Percentiles rank a stretch among this genome's conserved stretches.
Evolutionary conservation across 2,113 vertebrate genomes (phyloP).

Genomic region (Talpa occidentalis): DNA sequence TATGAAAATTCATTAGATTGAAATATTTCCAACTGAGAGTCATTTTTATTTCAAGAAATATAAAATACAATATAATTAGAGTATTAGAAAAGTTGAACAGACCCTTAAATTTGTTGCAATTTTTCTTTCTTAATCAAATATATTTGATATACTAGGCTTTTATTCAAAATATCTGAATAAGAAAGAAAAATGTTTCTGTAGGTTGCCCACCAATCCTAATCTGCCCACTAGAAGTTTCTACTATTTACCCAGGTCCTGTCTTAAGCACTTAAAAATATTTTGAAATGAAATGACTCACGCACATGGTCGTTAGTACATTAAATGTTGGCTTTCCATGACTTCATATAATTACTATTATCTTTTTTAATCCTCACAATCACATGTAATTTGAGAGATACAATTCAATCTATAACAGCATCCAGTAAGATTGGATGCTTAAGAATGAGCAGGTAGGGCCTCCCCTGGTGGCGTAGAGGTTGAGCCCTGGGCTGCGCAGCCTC

Average conservation of each 20-base stretch:
- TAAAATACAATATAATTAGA: slow-evolving; percentile 20
- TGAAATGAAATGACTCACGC: not conserved
- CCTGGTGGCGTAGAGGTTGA: too few species aligned
- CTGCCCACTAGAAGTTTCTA: not conserved
- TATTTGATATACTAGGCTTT: not conserved
- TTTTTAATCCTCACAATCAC: not conserved
- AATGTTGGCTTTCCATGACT: not conserved
- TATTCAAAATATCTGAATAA: slow-evolving; percentile 24
- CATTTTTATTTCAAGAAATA: slow-evolving; percentile 51
- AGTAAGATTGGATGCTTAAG: not conserved
- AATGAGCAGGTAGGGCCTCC: not conserved
- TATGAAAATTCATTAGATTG: not conserved
- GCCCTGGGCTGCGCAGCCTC: too few species aligned
- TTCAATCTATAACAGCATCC: not conserved
- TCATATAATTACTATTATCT: not conserved
- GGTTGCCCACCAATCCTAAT: not conserved
- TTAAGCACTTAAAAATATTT: slow-evolving; percentile 11
- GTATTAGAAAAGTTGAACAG: slow-evolving; percentile 29
- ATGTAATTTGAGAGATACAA: not conserved
- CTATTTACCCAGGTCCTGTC: not conserved
- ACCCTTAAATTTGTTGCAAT: not conserved
- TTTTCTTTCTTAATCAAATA: slow-evolving; percentile 15
- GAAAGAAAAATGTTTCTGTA: not conserved
- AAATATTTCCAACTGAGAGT: slow-evolving; percentile 23
- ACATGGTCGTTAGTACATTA: not conserved